Base-by-base conservation (phyloP, 2,797 vertebrate genomes). In the Nothura maculosa region DNA sequence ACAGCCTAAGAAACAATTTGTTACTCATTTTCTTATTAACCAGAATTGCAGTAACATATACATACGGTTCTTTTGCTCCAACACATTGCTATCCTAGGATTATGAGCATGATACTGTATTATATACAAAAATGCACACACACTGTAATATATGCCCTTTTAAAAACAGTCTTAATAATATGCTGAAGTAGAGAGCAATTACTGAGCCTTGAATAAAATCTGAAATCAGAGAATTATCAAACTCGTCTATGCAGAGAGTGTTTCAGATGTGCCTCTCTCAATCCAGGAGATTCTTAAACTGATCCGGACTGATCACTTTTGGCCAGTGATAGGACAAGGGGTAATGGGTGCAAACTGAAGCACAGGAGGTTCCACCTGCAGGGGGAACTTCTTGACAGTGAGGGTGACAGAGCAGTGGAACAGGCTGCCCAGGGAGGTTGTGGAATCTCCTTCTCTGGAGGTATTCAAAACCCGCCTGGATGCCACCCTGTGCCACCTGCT, bases 81-180 rank as follows among this genome's bases (percentile, higher is more conserved):
- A 13, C 4, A 6, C 30, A 47, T 22, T 80, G 19, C 32, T 80
- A 20, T 28, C 5, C 4, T 48, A 55, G 40, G 28, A 45, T 48
- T 42, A 54, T 24, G 8, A 12, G 6, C 18, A 66, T 24, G 19
- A 45, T 66, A 15, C 18, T 45, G 17, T 55, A 55, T 17, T 8
- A 20, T 27, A 24, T 5, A 60, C 8, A 15, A 36, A 47, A 38
- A 30, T 45, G 24, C 15, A 27, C 9, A n/a, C 12, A 30, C 0
- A 1, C 1, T 40, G 14, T 45, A 54, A 22, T 5, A 45, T 18
- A 40, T 0, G 0, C 34, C 24, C 3, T 85, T 50, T 50, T 38
- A 20, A 68, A 24, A 78, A 54, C 47, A 62, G 14, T 40, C 11
- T 19, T 28, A 50, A 14, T 52, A 34, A 50, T 15, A 32, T 48